These are phyloP conservation scores for Hemistola chrysoprasaria DNA, from an alignment of 2,888 invertebrate genomes.

Conservation along the genomic window DNA sequence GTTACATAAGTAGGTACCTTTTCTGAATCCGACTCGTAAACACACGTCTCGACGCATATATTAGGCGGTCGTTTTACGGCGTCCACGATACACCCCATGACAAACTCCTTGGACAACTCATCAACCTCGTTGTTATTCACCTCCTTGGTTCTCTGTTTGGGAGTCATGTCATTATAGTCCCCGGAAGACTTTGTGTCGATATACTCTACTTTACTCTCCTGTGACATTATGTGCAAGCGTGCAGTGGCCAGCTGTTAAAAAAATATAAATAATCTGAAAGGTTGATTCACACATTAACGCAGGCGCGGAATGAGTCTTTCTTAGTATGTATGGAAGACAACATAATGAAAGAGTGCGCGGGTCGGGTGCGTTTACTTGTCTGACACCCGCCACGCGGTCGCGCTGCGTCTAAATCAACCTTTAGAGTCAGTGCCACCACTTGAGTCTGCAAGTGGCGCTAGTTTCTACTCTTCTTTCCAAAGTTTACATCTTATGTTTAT, in stretches of 20 bases:
- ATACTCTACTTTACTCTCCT: slow-evolving; percentile 55
- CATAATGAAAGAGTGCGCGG: no score
- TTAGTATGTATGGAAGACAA: no score
- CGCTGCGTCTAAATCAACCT: no score
- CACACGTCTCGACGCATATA: slow-evolving; percentile 67
- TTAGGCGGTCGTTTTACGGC: slow-evolving; percentile 66
- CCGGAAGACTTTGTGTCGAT: slow-evolving; percentile 63
- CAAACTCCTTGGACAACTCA: slow-evolving; percentile 67
- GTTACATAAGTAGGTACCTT: no score
- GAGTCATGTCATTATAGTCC: slow-evolving; percentile 62
- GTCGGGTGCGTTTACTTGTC: no score
- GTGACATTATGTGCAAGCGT: slow-evolving; percentile 68
- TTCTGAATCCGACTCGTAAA: slow-evolving; percentile 58
- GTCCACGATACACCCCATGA: slow-evolving; percentile 75
- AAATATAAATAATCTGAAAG: slow-evolving; percentile 20
- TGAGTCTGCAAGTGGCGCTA: no score
- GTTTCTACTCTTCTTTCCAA: no score
- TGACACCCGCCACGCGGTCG: no score
- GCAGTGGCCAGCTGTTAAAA: slow-evolving; percentile 47
- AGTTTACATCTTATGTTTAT: no score
- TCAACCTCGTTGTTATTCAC: slow-evolving; percentile 77
- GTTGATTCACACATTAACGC: no score
- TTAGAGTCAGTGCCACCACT: no score
- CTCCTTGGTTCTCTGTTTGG: slow-evolving; percentile 61
- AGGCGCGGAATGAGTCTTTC: no score